Evolutionary conservation across 2,797 vertebrate species (phyloP), one percentile per base, ranked within the genome.

Genomic region (Caiman crocodilus): DNA sequence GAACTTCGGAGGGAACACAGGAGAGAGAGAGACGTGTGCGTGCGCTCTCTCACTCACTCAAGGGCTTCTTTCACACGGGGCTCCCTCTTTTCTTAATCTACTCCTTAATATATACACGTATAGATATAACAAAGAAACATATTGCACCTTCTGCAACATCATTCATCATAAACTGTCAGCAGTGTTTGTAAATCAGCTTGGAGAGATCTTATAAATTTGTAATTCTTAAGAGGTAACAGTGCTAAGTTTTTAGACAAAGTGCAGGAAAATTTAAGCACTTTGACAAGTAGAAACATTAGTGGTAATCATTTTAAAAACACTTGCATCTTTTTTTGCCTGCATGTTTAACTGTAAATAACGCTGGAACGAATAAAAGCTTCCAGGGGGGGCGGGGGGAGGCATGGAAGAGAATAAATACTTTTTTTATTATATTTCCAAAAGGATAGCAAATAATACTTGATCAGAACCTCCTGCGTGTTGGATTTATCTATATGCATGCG

Each of bases 161-260:
- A 96, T 97, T 98, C 97, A 97, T 98, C 98, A 97, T 94, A 90
- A 97, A 97, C 97, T 98, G 98, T 98, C 98, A 98, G 92, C 93
- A 63, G 94, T 98, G 98, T 98, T 98, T 98, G 98, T 97, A 98
- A 97, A 98, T 98, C 98, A 98, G 96, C 96, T 91, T 94, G 94
- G 95, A 95, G 94, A 97, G 97, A 97, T 98, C 98, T 98, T 95
- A 96, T 95, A 97, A 97, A 97, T 97, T 96, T 89, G 97, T 97
- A 97, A 96, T 97, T 97, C 98, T 98, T 98, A 98, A 98, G 97
- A 98, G 96, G 97, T 97, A 98, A 97, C 93, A 94, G 96, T 97
- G 97, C 96, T 97, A 98, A 98, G 97, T 98, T 98, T 98, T 98
- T 97, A 97, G 97, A 98, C 97, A 97, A 98, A 98, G 97, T 98